phyloP scores from a whole-genome alignment of 2,113 vertebrate genomes.

The Physeter macrocephalus region DNA sequence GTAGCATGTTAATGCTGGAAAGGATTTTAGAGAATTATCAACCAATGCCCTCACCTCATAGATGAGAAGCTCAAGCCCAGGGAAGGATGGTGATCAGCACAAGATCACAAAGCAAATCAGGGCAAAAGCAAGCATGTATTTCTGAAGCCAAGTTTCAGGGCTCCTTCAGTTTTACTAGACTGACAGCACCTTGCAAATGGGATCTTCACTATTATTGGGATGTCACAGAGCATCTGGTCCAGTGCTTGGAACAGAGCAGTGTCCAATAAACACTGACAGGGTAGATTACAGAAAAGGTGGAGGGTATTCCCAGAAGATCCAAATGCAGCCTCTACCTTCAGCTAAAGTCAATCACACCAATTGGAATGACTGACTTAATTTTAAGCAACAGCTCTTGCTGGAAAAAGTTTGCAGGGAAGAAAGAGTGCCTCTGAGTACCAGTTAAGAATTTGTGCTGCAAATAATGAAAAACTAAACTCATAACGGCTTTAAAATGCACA shows the following conservation, averaged over 20 bases:
- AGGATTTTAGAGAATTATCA: neutral
- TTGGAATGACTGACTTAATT: neutral
- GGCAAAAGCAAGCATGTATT: neutral
- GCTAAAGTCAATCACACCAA: neutral
- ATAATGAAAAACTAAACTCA: conserved; percentile 16
- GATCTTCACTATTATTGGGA: neutral
- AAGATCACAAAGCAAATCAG: neutral
- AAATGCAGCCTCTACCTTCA: neutral
- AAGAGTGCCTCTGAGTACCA: neutral
- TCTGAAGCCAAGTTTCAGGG: neutral
- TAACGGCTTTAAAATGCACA: neutral
- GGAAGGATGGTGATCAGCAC: neutral
- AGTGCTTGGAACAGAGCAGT: neutral
- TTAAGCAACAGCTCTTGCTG: neutral
- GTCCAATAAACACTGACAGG: neutral
- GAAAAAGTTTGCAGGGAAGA: neutral
- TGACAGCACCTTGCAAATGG: neutral
- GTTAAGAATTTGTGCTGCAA: neutral
- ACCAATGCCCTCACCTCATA: neutral
- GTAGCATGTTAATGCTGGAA: neutral
- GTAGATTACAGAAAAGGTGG: neutral
- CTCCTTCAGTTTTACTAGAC: neutral
- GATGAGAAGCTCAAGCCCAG: neutral
- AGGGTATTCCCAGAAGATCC: neutral
- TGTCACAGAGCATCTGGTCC: neutral